phyloP scores from a whole-genome alignment of 1,140 invertebrate species.

The Ectropis grisescens region DNA sequence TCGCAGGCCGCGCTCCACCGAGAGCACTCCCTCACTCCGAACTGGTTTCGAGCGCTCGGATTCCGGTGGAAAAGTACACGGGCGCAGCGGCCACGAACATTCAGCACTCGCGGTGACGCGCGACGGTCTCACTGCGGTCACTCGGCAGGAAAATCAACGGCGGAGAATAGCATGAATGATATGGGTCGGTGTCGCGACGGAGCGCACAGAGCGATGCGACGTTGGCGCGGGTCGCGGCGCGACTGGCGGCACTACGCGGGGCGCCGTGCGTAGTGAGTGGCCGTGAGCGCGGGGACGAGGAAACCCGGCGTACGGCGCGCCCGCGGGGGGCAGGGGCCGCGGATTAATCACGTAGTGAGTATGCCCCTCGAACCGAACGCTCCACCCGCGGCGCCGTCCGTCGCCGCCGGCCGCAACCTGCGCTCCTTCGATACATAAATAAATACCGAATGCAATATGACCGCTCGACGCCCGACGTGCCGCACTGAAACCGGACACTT shows the following conservation, averaged over 20 bases:
- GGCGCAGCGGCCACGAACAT: slow-evolving; percentile 48
- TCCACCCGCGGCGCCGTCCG: slow-evolving; percentile 29
- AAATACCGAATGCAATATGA: slow-evolving; percentile 60
- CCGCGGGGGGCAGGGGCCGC: slow-evolving; percentile 28
- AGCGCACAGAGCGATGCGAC: slow-evolving; percentile 30
- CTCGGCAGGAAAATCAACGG: slow-evolving; percentile 58
- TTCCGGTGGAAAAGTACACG: slow-evolving; percentile 56
- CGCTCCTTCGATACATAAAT: slow-evolving; percentile 57
- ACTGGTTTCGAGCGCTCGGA: slow-evolving; percentile 46
- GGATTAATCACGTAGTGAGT: slow-evolving; percentile 69
- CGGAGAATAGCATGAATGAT: slow-evolving; percentile 64
- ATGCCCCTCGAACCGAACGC: slow-evolving; percentile 43
- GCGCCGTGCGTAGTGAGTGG: slow-evolving; percentile 64
- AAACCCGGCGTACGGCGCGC: slow-evolving; percentile 60
- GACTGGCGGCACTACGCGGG: slow-evolving; percentile 60
- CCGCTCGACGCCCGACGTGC: slow-evolving; percentile 49
- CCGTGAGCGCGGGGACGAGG: slow-evolving; percentile 64
- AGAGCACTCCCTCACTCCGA: slow-evolving; percentile 36
- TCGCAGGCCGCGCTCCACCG: slow-evolving; percentile 54
- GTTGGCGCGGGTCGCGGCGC: slow-evolving; percentile 56
- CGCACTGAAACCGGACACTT: slow-evolving; percentile 67
- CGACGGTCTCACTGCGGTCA: slow-evolving; percentile 50
- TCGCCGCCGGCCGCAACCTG: slow-evolving; percentile 44
- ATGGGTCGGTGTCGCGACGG: slow-evolving; percentile 22
- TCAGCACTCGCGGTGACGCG: slow-evolving; percentile 54